Conservation (phyloP, 2,113 vertebrate genomes). For the Sterrhoptilus dennistouni region DNA sequence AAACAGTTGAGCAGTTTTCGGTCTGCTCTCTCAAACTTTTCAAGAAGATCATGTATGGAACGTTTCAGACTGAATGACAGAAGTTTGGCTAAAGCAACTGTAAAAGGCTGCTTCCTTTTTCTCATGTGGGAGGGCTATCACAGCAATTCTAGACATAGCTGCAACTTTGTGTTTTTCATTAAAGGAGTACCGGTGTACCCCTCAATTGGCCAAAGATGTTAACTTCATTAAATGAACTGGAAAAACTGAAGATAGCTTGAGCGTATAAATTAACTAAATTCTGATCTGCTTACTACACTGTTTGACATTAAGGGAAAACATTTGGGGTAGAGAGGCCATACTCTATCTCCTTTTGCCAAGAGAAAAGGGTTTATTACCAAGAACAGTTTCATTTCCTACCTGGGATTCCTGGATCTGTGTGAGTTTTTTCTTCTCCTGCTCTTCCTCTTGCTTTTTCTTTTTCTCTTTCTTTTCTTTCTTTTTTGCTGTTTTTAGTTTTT, state of each 20-base stretch:
- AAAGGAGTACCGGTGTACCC: not conserved
- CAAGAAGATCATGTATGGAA: not conserved
- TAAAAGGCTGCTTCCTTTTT: not conserved
- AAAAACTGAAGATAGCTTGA: not conserved
- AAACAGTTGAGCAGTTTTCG: not conserved
- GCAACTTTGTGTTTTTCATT: not conserved
- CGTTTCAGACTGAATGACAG: not conserved
- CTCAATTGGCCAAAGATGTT: not conserved
- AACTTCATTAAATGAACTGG: not conserved
- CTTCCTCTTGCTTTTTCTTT: slow-evolving; percentile 96
- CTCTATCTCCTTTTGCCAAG: not conserved
- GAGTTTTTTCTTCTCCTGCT: slow-evolving; percentile 94
- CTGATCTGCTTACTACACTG: not conserved
- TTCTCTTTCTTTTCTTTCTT: slow-evolving; percentile 99
- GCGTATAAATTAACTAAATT: not conserved
- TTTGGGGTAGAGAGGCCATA: not conserved
- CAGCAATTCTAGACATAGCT: not conserved
- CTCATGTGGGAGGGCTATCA: not conserved
- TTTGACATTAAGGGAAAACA: not conserved
- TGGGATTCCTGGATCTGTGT: slow-evolving; percentile 94
- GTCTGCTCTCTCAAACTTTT: not conserved
- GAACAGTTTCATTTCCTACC: slow-evolving; percentile 75
- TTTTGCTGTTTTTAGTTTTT: slow-evolving; percentile 97
- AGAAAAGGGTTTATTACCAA: not conserved
- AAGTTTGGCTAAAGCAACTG: not conserved